These are phyloP conservation scores for Drosophila helvetica DNA, from an alignment of 2,888 invertebrate genomes.

Conservation along the genomic window DNA sequence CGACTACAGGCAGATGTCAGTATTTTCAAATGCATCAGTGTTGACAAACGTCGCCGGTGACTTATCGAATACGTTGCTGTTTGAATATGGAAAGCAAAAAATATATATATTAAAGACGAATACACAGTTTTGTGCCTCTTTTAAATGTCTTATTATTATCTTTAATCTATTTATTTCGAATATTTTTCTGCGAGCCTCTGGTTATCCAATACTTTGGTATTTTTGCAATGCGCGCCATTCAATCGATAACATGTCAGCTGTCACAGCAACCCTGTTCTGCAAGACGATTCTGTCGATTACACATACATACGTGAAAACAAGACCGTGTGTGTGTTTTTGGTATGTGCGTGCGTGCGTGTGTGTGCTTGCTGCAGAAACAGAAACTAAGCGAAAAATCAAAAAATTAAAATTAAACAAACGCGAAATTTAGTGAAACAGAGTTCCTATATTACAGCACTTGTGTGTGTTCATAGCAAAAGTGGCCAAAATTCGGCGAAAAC, in stretches of 20 bases:
- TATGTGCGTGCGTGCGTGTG: slow-evolving; percentile 6
- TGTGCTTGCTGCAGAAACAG: slow-evolving; percentile 24
- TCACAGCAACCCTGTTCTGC: background rate
- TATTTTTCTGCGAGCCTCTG: background rate
- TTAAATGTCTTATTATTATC: background rate
- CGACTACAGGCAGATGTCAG: slow-evolving; percentile 31
- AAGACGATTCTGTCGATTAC: slow-evolving; percentile 5
- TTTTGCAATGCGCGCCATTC: slow-evolving; percentile 23
- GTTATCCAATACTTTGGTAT: slow-evolving; percentile 2
- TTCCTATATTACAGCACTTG: slow-evolving; percentile 63
- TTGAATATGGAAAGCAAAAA: background rate
- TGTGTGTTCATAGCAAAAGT: slow-evolving; percentile 62
- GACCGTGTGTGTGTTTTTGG: slow-evolving; percentile 9
- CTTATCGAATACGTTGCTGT: slow-evolving; percentile 5
- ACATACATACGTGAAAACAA: too few relatives aligned
- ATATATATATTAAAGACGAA: background rate
- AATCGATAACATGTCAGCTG: background rate
- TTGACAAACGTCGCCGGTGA: background rate
- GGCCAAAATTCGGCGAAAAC: slow-evolving; percentile 80
- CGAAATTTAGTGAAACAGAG: slow-evolving; percentile 43
- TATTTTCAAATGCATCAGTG: slow-evolving; percentile 44
- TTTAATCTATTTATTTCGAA: background rate
- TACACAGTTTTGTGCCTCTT: background rate
- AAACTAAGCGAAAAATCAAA: slow-evolving; percentile 42
- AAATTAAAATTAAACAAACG: slow-evolving; percentile 33